These are phyloP conservation scores for Eudemis profundana DNA, from an alignment of 2,888 invertebrate genomes.

Conservation along the genomic window DNA sequence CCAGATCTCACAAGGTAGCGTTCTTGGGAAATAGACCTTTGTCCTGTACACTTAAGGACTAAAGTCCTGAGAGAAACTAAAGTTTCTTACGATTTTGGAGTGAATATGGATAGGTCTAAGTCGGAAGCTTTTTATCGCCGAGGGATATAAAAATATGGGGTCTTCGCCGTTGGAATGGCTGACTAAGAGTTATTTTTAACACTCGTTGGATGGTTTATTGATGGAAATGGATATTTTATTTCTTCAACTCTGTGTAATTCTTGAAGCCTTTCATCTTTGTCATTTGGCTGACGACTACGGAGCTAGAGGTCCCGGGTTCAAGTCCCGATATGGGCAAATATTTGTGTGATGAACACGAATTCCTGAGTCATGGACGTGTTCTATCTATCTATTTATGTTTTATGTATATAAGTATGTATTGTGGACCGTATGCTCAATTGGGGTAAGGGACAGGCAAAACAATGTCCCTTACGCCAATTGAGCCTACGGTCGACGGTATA, in stretches of 20 bases:
- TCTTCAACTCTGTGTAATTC: background rate
- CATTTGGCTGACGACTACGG: no score
- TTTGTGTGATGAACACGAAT: no score
- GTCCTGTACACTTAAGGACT: background rate
- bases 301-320: no score
- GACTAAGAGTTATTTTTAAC: slow-evolving; percentile 18
- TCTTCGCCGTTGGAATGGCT: slow-evolving; percentile 9
- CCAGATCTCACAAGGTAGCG: background rate
- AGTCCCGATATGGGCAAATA: no score
- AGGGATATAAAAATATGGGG: slow-evolving; percentile 23
- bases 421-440: no score
- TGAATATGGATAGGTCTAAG: background rate
- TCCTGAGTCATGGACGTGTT: no score
- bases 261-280: background rate
- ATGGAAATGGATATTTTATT: slow-evolving; percentile 1
- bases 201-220: slow-evolving; percentile 9
- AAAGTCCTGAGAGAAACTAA: background rate
- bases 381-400: no score
- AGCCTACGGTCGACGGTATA: no score
- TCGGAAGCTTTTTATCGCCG: slow-evolving; percentile 22
- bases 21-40: background rate
- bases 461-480: no score
- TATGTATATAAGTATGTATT: no score
- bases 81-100: background rate
- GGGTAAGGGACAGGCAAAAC: no score